Base-by-base conservation (phyloP, 1,140 invertebrate species). In the Triops longicaudatus region DNA sequence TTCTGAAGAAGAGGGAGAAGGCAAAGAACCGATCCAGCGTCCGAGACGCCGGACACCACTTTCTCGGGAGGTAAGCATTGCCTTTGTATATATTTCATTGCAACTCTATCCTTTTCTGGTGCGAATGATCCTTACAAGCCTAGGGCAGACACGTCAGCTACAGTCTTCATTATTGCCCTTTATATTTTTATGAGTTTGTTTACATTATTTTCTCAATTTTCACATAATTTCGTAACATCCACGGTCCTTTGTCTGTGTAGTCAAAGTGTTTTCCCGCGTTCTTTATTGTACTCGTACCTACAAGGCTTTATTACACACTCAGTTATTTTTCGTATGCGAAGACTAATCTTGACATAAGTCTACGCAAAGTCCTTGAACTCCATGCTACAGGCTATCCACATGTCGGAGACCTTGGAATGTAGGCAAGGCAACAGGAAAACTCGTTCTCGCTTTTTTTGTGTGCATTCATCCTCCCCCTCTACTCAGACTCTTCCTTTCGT, bases 1-100 rank as follows among this genome's bases (percentile, higher is more conserved):
- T 73, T 77, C 76, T 9, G 76, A 77, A 28, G 76, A 77, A 72
- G 76, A 77, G 17, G 31, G 37, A 9, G 31, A 27, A 42, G 73
- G 44, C 17, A 76, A 26, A 44, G 41, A 50, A 28, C 10, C 7
- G 11, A 10, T 44, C 28, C 50, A 22, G 22, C 14, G 50, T 6
- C 50, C 50, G 50, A 63, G 50, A 17, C 50, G 50, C 14, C 50
- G n/a, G 2, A 63, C 50, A n/a, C n/a, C 50, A 17, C 50, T 63
- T 63, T 63, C 50, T 22, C 14, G 50, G 22, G 50, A 63, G 22
- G 50, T 63, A 63, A 63, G 50, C 17, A 6, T 7, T 63, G 7
- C 22, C 6, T 22, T 22, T 63, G 22, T 63, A 14, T 63, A 63
- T 22, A 63, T 63, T 22, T 22, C 50, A 63, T 9, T 63, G 50